phyloP scores from a whole-genome alignment of 2,888 invertebrate genomes.

The Rapana venosa region DNA sequence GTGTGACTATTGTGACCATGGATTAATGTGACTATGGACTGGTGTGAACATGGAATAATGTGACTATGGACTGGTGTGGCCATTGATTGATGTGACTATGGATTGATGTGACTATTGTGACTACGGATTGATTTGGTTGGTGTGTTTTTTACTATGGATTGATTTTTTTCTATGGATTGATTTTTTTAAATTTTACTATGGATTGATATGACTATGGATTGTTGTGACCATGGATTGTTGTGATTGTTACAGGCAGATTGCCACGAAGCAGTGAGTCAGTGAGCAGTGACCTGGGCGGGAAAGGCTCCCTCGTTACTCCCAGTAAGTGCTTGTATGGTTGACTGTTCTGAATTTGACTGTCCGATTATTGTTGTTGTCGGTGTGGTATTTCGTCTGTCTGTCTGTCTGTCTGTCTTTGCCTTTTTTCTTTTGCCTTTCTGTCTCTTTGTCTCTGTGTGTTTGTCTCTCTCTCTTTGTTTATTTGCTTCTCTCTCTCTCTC shows the following conservation, averaged over 20 bases:
- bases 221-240: too few species aligned
- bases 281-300: slow-evolving; percentile 60
- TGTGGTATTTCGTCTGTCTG: background rate
- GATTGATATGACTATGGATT: too few species aligned
- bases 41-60: too few species aligned
- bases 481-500: background rate
- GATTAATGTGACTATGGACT: too few species aligned
- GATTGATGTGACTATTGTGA: too few species aligned
- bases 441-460: background rate
- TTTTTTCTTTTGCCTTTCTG: background rate
- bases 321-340: background rate
- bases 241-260: slow-evolving; percentile 55
- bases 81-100: too few species aligned
- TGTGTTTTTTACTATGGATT: too few species aligned
- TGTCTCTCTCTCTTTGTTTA: background rate
- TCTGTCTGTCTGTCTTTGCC: background rate
- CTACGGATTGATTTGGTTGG: too few species aligned
- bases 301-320: background rate
- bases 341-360: background rate
- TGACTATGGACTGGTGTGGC: too few species aligned
- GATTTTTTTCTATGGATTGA: too few species aligned
- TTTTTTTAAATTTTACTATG: too few species aligned
- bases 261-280: slow-evolving; percentile 65
- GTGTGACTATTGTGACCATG: too few species aligned
- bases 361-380: background rate